phyloP scores from a whole-genome alignment of 2,113 vertebrate species.

The Xenopus laevis region DNA sequence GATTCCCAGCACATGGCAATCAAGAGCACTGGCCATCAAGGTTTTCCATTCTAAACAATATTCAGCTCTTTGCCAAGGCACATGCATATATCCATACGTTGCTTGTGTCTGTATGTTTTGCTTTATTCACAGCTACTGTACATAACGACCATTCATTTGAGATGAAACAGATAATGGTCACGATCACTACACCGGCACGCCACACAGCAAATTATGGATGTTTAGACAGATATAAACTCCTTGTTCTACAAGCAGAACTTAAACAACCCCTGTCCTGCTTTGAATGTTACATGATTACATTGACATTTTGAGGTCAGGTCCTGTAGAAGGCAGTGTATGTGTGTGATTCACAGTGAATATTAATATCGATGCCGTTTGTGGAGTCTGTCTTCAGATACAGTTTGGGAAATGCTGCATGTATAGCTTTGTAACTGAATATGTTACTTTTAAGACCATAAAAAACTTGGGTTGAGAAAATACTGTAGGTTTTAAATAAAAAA shows the following conservation, averaged over 20 bases:
- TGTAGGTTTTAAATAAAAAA: too few species aligned
- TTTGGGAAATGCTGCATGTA: too few species aligned
- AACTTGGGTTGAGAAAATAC: too few species aligned
- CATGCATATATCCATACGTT: too few species aligned
- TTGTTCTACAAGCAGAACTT: background rate
- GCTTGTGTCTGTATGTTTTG: too few species aligned
- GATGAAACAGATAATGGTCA: background rate
- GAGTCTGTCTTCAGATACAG: background rate
- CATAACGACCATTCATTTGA: background rate
- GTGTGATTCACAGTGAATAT: background rate
- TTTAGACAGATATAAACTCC: background rate
- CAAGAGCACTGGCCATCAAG: too few species aligned
- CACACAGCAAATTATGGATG: background rate
- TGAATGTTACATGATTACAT: conserved; percentile 23
- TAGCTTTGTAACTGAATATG: too few species aligned
- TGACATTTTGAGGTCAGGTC: conserved; percentile 38
- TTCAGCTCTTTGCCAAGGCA: too few species aligned
- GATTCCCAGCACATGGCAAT: too few species aligned
- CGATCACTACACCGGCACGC: background rate
- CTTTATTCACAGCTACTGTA: background rate
- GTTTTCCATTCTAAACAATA: too few species aligned
- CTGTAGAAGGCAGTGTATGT: background rate
- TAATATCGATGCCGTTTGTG: background rate
- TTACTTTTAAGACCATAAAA: too few species aligned
- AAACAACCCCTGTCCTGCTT: background rate